phyloP scores from a whole-genome alignment of 1,140 invertebrate genomes.

The Lepidurus apus region DNA sequence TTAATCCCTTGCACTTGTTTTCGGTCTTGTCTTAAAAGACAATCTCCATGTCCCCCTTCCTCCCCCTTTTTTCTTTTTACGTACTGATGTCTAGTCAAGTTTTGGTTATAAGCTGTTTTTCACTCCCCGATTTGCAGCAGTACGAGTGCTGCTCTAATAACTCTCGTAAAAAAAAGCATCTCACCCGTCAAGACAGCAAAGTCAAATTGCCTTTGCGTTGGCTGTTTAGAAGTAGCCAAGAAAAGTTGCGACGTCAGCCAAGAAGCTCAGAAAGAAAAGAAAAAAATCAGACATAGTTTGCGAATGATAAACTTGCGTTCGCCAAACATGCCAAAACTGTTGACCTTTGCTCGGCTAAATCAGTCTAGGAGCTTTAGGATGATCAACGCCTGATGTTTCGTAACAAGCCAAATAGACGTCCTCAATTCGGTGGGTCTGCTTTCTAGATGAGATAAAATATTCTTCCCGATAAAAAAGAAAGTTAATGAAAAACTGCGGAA shows the following conservation, averaged over 20 bases:
- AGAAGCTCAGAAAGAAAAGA: background rate
- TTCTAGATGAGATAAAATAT: background rate
- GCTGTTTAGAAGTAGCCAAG: background rate
- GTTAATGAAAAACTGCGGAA: background rate
- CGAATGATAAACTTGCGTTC: conserved; percentile 7
- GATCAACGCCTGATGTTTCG: conserved; percentile 1
- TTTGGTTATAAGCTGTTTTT: background rate
- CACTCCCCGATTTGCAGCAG: background rate
- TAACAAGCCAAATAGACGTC: background rate
- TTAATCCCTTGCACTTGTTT: too few species aligned
- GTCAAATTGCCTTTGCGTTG: background rate
- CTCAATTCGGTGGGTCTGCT: background rate
- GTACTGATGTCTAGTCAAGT: too few species aligned
- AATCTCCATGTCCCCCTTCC: too few species aligned
- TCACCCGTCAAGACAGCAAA: background rate
- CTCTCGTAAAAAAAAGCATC: background rate
- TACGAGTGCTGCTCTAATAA: background rate
- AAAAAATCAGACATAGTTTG: conserved; percentile 4
- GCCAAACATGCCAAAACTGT: conserved; percentile 16
- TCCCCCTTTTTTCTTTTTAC: too few species aligned
- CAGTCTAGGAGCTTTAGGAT: background rate
- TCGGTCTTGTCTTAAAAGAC: too few species aligned
- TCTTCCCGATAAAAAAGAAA: background rate
- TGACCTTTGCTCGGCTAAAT: background rate
- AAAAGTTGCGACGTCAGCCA: conserved; percentile 9